Evolutionary conservation across 1,140 invertebrate genomes (phyloP).

Genomic region (Druon quercuslanigerum): DNA sequence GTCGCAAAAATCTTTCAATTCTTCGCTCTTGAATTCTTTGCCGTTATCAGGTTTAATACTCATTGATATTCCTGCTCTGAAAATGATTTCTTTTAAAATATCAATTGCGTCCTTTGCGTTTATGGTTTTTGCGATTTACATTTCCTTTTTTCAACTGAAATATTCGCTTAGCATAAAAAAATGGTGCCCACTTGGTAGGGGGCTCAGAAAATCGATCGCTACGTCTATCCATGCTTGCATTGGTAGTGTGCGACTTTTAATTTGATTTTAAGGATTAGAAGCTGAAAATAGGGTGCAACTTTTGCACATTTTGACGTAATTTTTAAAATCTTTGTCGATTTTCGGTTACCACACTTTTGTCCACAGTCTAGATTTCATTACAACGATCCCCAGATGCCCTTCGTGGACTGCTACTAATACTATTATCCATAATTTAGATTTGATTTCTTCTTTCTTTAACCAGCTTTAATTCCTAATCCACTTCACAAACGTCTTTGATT

Average conservation of each 20-base stretch:
- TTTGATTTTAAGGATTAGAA: not conserved
- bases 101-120: constrained; percentile 42
- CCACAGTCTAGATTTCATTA: too few species aligned
- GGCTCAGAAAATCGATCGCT: too few species aligned
- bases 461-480: constrained; percentile 36
- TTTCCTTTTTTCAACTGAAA: constrained; percentile 48
- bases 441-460: constrained; percentile 73
- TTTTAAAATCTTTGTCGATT: constrained; percentile 74
- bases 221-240: not conserved
- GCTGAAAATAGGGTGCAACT: constrained; percentile 64
- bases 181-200: not conserved
- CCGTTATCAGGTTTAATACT: not conserved
- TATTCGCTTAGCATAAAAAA: constrained; percentile 53
- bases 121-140: constrained; percentile 48
- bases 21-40: too few species aligned
- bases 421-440: constrained; percentile 72
- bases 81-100: constrained; percentile 34
- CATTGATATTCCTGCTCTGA: constrained; percentile 33
- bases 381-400: too few species aligned
- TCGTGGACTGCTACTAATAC: not conserved
- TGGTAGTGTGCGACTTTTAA: too few species aligned
- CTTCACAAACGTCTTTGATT: too few species aligned
- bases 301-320: not conserved
- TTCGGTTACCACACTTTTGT: constrained; percentile 70
- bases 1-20: constrained; percentile 37